These are phyloP conservation scores for Melinaea marsaeus DNA, from an alignment of 2,888 invertebrate genomes.

Conservation along the genomic window DNA sequence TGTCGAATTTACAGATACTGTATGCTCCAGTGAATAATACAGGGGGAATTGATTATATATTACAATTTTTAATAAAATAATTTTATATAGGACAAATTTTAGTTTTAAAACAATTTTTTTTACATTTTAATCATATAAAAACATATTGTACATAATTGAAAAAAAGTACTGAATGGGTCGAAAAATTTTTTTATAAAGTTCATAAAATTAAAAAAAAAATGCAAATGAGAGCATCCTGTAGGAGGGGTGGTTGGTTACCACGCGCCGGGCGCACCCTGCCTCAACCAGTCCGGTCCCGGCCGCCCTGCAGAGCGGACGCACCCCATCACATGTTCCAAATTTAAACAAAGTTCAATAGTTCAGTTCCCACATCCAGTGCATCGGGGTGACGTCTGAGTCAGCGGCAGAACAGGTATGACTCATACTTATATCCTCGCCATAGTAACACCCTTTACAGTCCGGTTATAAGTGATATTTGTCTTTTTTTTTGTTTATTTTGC, in stretches of 20 bases:
- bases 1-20: slow-evolving; percentile 35
- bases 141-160: no score
- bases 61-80: no score
- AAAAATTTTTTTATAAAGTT: no score
- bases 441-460: slow-evolving; percentile 62
- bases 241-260: slow-evolving; percentile 55
- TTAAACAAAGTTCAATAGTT: slow-evolving; percentile 21
- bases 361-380: slow-evolving; percentile 34
- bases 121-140: neutral
- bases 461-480: slow-evolving; percentile 23
- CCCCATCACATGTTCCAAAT: slow-evolving; percentile 53
- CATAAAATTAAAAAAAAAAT: neutral
- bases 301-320: slow-evolving; percentile 68
- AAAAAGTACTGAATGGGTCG: no score
- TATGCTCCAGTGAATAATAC: slow-evolving; percentile 34
- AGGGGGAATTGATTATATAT: slow-evolving; percentile 20
- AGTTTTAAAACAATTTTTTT: neutral
- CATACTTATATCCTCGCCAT: slow-evolving; percentile 57
- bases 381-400: slow-evolving; percentile 69
- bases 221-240: slow-evolving; percentile 44
- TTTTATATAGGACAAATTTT: no score
- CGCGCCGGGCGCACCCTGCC: slow-evolving; percentile 64
- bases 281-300: slow-evolving; percentile 63
- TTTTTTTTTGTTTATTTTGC: slow-evolving; percentile 6
- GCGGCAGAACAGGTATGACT: slow-evolving; percentile 71